Conservation (phyloP, 2,113 vertebrate genomes). For the Saguinus midas region DNA sequence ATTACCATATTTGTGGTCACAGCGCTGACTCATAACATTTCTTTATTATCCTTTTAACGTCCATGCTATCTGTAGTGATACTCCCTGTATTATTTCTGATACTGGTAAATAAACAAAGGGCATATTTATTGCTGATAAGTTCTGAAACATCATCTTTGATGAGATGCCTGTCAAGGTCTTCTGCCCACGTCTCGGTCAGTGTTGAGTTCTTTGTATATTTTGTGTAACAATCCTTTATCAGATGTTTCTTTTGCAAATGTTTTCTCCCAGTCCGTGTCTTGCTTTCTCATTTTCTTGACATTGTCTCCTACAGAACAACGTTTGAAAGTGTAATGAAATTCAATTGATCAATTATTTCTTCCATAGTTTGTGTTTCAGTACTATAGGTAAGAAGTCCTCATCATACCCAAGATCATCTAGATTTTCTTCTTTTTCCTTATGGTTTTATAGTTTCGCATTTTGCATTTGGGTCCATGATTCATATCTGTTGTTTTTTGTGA, state of each 20-base stretch:
- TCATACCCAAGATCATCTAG: not conserved
- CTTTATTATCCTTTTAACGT: not conserved
- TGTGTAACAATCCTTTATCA: not conserved
- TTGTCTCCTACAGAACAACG: not conserved
- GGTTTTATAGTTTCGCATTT: not conserved
- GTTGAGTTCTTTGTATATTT: not conserved
- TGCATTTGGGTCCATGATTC: not conserved
- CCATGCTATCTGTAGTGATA: not conserved
- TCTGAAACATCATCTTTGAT: not conserved
- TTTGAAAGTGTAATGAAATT: not conserved
- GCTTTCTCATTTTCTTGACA: not conserved
- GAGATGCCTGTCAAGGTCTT: not conserved
- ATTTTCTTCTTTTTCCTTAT: not conserved
- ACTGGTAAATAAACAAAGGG: not conserved
- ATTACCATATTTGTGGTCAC: not conserved
- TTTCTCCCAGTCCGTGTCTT: not conserved
- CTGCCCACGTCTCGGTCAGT: not conserved
- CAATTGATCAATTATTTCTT: not conserved
- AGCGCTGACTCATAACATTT: not conserved
- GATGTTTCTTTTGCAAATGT: not conserved
- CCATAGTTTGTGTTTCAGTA: not conserved
- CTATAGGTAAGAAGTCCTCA: not conserved
- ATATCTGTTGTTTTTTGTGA: not conserved
- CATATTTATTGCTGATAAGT: not conserved
- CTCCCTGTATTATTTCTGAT: not conserved